Evolutionary conservation across 2,888 invertebrate species (phyloP), one percentile per base, ranked within the genome.

Genomic region (Gibbula magus): DNA sequence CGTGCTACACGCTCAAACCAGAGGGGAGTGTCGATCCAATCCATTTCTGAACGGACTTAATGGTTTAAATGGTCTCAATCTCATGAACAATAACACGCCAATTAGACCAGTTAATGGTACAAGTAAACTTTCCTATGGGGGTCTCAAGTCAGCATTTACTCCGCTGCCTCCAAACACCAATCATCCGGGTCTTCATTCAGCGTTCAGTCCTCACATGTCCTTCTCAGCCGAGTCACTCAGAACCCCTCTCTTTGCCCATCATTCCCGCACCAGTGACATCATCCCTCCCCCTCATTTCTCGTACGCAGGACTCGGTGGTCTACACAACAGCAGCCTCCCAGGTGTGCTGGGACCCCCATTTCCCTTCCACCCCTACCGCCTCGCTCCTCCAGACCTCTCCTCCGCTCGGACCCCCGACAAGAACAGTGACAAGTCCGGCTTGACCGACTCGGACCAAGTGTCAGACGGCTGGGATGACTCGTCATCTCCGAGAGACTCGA

Each of bases 131-230:
- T 78, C 84, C 8, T 80, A 85, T 35, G 87, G 87, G 18, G 87
- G 88, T 5, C 81, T 90, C 67, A 91, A 92, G 81, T 93, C 92
- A 0, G 92, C 93, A 3, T 93, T 93, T 85, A 92, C 92, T n/a
- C 92, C 92, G 2, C 86, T 92, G 35, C 83, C 89, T 13, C 86
- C 87, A 20, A 61, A 83, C 67, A 84, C 78, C 78, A 77, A 86
- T 76, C 66, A 86, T 78, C 53, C 85, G 53, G 85, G 87, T 13
- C 85, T 92, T 39, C 91, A 91, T 80, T 89, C 91, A n/a, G 89
- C 91, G 66, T 91, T 91, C 84, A 85, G 87, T 22, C 87, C 91
- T 18, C 87, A 88, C 51, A 79, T 89, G 7, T 79, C 88, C 25
- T 84, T 87, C 80, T 80, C 87, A 61, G n/a, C 83, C 20, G 83